Conservation (phyloP, 1,140 invertebrate genomes). For the Cephus cinctus region DNA sequence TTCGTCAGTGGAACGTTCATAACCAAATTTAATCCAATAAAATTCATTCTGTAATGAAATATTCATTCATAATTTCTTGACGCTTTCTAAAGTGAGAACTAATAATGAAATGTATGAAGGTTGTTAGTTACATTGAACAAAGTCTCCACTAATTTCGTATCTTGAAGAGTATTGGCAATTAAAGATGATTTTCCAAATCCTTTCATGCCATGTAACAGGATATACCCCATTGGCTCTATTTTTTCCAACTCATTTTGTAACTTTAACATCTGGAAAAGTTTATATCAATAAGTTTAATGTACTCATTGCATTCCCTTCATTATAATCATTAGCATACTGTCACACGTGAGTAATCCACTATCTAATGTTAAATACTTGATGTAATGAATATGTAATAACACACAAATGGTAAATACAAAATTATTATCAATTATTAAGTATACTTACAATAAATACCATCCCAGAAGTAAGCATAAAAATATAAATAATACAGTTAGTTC, state of each 20-base stretch:
- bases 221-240: slow-evolving; percentile 52
- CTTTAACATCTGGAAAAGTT: slow-evolving; percentile 33
- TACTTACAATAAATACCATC: slow-evolving; percentile 5
- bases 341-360: too few relatives aligned
- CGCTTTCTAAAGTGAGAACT: slow-evolving; percentile 5
- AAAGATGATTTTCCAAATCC: slow-evolving; percentile 70
- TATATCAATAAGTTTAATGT: slow-evolving; percentile 8
- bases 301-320: neutral
- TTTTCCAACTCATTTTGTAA: slow-evolving; percentile 36
- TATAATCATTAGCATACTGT: neutral
- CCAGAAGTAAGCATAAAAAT: too few relatives aligned
- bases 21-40: slow-evolving; percentile 51
- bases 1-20: slow-evolving; percentile 32
- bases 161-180: slow-evolving; percentile 61
- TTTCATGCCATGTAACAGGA: slow-evolving; percentile 67
- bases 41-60: slow-evolving; percentile 42
- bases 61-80: slow-evolving; percentile 1
- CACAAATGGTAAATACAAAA: slow-evolving; percentile 12
- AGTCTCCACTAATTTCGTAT: slow-evolving; percentile 52
- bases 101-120: neutral
- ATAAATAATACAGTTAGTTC: too few relatives aligned
- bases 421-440: slow-evolving; percentile 2
- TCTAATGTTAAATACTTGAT: slow-evolving; percentile 4
- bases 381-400: slow-evolving; percentile 11
- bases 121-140: slow-evolving; percentile 36